A percentile compares a stretch with the other conserved stretches of the same genome.
phyloP scores from a whole-genome alignment of 1,140 invertebrate genomes.

The Ditylenchus dipsaci region DNA sequence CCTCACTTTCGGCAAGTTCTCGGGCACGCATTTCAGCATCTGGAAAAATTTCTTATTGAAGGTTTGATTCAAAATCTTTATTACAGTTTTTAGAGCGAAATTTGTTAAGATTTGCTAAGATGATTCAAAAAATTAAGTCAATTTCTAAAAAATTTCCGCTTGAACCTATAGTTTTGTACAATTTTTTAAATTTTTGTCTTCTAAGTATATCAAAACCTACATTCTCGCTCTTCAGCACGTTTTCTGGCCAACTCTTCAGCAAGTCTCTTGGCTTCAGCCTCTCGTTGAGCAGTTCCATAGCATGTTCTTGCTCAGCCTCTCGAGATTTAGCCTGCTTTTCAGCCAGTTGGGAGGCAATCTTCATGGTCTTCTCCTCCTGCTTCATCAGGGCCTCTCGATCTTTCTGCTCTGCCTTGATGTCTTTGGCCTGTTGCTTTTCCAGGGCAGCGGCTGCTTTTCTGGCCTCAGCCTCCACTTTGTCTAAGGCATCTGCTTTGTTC shows the following conservation, averaged over 20 bases:
- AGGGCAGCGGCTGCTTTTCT: neutral
- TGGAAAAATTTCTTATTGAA: too few relatives aligned
- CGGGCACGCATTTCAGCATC: neutral
- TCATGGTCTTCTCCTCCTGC: neutral
- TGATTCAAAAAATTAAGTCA: too few relatives aligned
- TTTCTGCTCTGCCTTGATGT: neutral
- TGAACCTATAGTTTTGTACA: too few relatives aligned
- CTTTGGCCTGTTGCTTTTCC: neutral
- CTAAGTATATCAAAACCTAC: too few relatives aligned
- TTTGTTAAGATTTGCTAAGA: too few relatives aligned
- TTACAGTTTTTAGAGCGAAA: too few relatives aligned
- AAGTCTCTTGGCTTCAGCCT: neutral
- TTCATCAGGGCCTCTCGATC: neutral
- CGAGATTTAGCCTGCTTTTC: neutral
- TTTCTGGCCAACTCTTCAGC: neutral
- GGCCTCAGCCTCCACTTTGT: neutral
- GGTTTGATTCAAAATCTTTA: too few relatives aligned
- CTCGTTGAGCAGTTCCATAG: neutral
- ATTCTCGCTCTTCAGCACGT: neutral
- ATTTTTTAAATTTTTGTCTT: too few relatives aligned
- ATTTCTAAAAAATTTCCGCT: too few relatives aligned
- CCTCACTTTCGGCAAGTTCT: neutral
- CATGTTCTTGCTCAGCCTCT: neutral
- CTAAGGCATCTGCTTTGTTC: neutral
- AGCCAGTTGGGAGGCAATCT: neutral